Evolutionary conservation across 2,113 vertebrate species (phyloP).

Genomic region (Callocephalon fimbriatum): DNA sequence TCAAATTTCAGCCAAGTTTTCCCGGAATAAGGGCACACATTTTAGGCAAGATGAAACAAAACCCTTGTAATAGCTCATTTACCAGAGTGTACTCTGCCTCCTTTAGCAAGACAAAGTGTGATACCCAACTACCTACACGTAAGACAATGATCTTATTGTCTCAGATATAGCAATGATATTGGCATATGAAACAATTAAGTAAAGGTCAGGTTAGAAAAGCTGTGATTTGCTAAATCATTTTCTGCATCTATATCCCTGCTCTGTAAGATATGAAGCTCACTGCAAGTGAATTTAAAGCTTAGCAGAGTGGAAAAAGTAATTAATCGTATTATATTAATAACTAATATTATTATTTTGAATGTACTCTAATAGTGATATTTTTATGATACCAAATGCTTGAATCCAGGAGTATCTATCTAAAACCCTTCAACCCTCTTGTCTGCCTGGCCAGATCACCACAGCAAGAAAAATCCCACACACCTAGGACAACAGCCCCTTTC

Average conservation of each 20-base stretch:
- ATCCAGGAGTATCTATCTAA: neutral
- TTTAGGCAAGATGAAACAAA: neutral
- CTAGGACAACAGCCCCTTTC: neutral
- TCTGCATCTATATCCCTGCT: neutral
- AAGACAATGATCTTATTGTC: neutral
- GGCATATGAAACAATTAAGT: neutral
- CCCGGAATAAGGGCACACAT: neutral
- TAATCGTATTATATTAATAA: neutral
- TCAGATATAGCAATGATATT: neutral
- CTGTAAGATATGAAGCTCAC: neutral
- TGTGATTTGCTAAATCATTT: constrained; percentile 19
- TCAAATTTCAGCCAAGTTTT: neutral
- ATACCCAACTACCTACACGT: neutral
- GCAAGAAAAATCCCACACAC: neutral
- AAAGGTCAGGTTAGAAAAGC: constrained; percentile 1
- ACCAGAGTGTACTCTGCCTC: neutral
- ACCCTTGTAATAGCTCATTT: neutral
- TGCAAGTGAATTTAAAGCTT: neutral
- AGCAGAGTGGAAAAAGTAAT: neutral
- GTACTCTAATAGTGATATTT: neutral
- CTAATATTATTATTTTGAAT: neutral
- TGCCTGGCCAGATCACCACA: neutral
- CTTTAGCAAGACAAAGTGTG: neutral
- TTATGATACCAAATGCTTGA: neutral
- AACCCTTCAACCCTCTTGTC: neutral